Conservation (phyloP, 2,113 vertebrate genomes). For the Equus quagga region DNA sequence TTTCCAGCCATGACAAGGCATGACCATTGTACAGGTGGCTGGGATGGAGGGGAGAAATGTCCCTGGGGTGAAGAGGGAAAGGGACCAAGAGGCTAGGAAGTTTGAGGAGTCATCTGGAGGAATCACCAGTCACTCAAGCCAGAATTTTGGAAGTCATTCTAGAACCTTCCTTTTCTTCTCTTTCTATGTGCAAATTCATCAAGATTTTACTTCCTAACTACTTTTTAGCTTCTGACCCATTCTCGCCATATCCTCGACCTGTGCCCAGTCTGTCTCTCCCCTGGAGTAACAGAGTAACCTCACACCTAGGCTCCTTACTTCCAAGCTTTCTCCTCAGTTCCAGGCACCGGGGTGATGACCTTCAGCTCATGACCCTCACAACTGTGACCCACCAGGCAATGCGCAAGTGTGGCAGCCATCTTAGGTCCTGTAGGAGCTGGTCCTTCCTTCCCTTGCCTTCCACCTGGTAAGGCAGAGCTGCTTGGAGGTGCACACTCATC, state of each 20-base stretch:
- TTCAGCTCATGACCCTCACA: neutral
- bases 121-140: neutral
- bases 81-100: neutral
- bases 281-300: neutral
- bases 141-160: neutral
- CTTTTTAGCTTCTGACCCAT: neutral
- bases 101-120: neutral
- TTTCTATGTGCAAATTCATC: neutral
- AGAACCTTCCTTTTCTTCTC: neutral
- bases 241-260: neutral
- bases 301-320: neutral
- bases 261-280: neutral
- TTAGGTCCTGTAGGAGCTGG: no score
- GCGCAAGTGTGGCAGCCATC: no score
- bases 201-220: neutral
- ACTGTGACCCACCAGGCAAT: neutral
- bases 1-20: neutral
- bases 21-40: neutral
- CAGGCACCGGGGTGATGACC: neutral
- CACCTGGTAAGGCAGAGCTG: neutral
- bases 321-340: neutral
- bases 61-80: neutral
- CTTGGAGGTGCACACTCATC: neutral
- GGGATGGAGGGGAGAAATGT: neutral
- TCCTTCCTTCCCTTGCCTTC: neutral